phyloP scores from a whole-genome alignment of 2,113 vertebrate species.

The Scolopax mira region DNA sequence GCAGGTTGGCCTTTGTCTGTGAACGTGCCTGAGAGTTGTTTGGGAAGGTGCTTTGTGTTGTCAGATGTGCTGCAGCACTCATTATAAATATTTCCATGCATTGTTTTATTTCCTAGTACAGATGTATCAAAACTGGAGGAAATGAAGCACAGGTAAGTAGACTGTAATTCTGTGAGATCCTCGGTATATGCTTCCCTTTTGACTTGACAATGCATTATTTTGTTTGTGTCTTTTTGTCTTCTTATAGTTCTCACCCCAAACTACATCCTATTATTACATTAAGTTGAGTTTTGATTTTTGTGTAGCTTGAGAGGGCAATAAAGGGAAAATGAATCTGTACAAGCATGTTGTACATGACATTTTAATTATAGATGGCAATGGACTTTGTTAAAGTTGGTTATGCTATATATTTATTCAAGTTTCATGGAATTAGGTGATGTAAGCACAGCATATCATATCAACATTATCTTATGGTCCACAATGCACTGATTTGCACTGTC shows the following conservation, averaged over 20 bases:
- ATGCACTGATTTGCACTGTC: neutral
- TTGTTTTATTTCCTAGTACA: neutral
- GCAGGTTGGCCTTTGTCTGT: neutral
- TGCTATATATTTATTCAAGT: neutral
- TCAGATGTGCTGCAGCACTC: neutral
- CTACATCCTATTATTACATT: neutral
- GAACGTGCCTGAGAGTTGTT: neutral
- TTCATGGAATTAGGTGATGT: neutral
- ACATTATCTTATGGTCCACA: neutral
- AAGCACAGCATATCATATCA: neutral
- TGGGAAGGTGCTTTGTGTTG: fast-evolving
- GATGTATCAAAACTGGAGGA: neutral
- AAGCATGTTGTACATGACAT: fast-evolving
- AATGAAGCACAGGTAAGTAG: neutral
- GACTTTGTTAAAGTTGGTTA: neutral
- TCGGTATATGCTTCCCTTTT: neutral
- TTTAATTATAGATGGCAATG: neutral
- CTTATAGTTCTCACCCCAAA: neutral
- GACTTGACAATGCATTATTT: neutral
- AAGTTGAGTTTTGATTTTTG: neutral
- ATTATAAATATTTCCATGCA: neutral
- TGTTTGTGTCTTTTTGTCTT: neutral
- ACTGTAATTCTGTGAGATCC: neutral
- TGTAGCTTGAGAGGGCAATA: neutral
- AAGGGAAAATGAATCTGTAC: neutral